Evolutionary conservation across 2,888 invertebrate species (phyloP).

Genomic region (Scaptomyza tumidula): DNA sequence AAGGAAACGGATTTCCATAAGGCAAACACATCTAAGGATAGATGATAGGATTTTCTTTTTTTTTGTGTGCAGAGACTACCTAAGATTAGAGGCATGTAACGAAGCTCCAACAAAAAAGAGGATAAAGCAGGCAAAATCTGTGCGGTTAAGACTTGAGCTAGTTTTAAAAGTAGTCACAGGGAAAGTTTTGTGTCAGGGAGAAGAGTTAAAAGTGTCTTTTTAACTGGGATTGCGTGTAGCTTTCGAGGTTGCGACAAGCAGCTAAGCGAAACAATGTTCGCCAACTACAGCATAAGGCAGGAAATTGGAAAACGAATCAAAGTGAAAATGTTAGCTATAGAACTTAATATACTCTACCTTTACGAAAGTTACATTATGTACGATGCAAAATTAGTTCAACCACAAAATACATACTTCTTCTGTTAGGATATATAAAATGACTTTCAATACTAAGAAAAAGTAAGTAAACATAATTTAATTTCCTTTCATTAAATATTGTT

Average conservation of each 20-base stretch:
- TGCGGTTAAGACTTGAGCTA: slow-evolving; percentile 19
- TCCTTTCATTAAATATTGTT: no score
- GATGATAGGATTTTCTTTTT: slow-evolving; percentile 44
- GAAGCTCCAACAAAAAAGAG: background rate
- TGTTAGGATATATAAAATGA: no score
- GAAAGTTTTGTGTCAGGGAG: slow-evolving; percentile 20
- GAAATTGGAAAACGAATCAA: background rate
- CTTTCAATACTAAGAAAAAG: no score
- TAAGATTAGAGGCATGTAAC: slow-evolving; percentile 35
- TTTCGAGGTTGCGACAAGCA: slow-evolving; percentile 21
- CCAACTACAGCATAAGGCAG: slow-evolving; percentile 11
- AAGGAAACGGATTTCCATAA: slow-evolving; percentile 62
- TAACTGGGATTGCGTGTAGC: slow-evolving; percentile 39
- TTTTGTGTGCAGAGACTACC: slow-evolving; percentile 24
- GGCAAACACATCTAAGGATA: slow-evolving; percentile 42
- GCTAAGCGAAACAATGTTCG: slow-evolving; percentile 20
- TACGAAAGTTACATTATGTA: no score
- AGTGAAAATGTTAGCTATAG: background rate
- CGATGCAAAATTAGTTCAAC: no score
- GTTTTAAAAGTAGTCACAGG: background rate
- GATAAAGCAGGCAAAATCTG: slow-evolving; percentile 8
- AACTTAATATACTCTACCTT: background rate
- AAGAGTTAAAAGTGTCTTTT: slow-evolving; percentile 28
- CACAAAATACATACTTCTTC: no score
- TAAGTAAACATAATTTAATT: no score